Conservation (phyloP, 2,113 vertebrate species). For the Hippoglossus stenolepis region DNA sequence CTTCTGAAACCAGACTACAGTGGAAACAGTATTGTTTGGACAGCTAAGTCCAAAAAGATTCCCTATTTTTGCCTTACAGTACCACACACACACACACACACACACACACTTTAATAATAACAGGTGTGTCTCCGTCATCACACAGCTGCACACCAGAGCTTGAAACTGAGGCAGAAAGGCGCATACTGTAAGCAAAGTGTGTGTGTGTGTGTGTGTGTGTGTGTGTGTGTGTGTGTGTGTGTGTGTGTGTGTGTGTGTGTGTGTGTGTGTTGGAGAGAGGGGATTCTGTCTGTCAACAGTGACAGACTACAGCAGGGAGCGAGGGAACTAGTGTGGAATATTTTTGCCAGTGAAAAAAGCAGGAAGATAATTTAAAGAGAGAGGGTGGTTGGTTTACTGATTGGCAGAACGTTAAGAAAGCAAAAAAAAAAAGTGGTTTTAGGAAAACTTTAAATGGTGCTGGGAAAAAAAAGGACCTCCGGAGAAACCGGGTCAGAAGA, state of each 20-base stretch:
- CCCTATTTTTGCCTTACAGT: slow-evolving; percentile 10
- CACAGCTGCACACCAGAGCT: slow-evolving; percentile 65
- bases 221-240: background rate
- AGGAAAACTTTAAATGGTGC: slow-evolving; percentile 49
- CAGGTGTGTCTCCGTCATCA: slow-evolving; percentile 56
- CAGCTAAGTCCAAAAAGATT: slow-evolving; percentile 27
- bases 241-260: background rate
- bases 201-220: background rate
- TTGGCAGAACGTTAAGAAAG: slow-evolving; percentile 52
- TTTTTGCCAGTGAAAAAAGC: slow-evolving; percentile 9
- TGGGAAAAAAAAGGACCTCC: slow-evolving; percentile 26
- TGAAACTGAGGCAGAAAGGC: slow-evolving; percentile 21
- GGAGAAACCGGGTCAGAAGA: slow-evolving; percentile 38
- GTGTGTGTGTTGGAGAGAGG: background rate
- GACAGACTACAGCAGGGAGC: background rate
- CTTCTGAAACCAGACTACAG: slow-evolving; percentile 44
- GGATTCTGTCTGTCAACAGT: slow-evolving; percentile 1
- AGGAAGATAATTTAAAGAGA: slow-evolving; percentile 28
- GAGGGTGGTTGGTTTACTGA: slow-evolving; percentile 32
- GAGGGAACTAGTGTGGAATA: slow-evolving; percentile 8
- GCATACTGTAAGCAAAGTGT: background rate
- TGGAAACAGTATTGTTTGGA: slow-evolving; percentile 30
- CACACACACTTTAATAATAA: slow-evolving; percentile 32
- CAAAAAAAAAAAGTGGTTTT: slow-evolving; percentile 30
- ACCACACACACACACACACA: slow-evolving; percentile 23